Evolutionary conservation across 2,888 invertebrate genomes (phyloP).

Genomic region (Nematopogon swammerdamellus): DNA sequence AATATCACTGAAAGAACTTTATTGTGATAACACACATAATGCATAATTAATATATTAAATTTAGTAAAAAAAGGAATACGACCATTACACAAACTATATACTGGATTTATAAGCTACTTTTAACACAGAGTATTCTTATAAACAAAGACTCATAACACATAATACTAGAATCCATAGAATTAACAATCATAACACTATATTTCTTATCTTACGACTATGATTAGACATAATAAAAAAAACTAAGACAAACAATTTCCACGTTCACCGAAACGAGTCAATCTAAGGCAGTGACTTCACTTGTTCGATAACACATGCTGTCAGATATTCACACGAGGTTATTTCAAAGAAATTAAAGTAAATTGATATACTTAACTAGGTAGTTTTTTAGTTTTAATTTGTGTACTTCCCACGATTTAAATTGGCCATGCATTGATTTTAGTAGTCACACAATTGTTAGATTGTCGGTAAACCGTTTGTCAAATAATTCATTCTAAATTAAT

Average conservation of each 20-base stretch:
- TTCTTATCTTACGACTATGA: conserved; percentile 1
- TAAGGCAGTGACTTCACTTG: conserved; percentile 38
- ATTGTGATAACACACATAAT: not conserved
- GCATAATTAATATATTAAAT: not conserved
- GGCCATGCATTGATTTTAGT: too few relatives aligned
- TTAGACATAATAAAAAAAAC: not conserved
- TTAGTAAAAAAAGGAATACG: not conserved
- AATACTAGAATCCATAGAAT: conserved; percentile 4
- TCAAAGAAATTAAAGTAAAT: too few relatives aligned
- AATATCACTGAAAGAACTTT: too few relatives aligned
- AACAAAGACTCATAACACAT: conserved; percentile 3
- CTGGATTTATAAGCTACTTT: not conserved
- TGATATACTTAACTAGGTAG: too few relatives aligned
- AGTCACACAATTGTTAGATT: too few relatives aligned
- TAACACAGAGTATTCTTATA: conserved; percentile 1
- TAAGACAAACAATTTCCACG: not conserved
- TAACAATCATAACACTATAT: conserved; percentile 1
- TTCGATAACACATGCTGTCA: not conserved
- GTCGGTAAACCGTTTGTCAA: too few relatives aligned
- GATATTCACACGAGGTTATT: too few relatives aligned
- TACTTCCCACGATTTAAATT: too few relatives aligned
- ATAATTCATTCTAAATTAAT: too few relatives aligned
- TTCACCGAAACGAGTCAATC: conserved; percentile 25
- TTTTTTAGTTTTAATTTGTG: too few relatives aligned
- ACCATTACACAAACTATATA: not conserved